Base-by-base conservation (phyloP, 1,140 invertebrate species). In the Neodiprion lecontei region DNA sequence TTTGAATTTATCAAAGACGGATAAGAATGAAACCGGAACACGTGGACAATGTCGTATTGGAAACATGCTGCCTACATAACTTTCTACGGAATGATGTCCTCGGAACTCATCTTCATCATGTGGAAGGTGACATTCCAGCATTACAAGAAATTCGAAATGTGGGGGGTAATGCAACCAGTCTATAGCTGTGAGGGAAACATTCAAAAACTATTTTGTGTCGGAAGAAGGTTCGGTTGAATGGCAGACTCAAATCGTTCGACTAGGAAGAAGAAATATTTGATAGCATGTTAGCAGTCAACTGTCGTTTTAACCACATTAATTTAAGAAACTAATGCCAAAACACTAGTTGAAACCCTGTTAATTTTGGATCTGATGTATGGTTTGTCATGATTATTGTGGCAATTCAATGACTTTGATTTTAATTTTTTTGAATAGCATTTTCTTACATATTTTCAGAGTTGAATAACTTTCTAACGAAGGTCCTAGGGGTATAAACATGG, bases 61-160 rank as follows among this genome's bases (percentile, higher is more conserved):
- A 73, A 14, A 28, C 69, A 49, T 47, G 72, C 53, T 77, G 76
- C 50, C 49, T 77, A 5, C 74, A 77, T 21, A 77, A 77, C n/a
- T 77, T 74, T 69, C 40, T 75, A 4, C 53, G 11, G 9, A 61
- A 61, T 61, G 53, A 61, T 61, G n/a, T 17, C 9, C 11, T 61
- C 7, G 11, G 53, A 14, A 61, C 4, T 14, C n/a, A 12, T 12
- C 11, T 17, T 9, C 11, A 61, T 61, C 11, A 12, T 17, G n/a
- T 5, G 11, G 53, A 4, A 12, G n/a, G n/a, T 61, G 11, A 12
- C 11, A 61, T 12, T 61, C 11, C 11, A 12, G 53, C 53, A 9
- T 61, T 61, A 17, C 53, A 61, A 17, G 53, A 61, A 7, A 61
- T 61, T 61, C 11, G n/a, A 14, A 17, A 61, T 61, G n/a, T 61